phyloP scores from a whole-genome alignment of 2,797 vertebrate species.

The Peromyscus melanophrys region DNA sequence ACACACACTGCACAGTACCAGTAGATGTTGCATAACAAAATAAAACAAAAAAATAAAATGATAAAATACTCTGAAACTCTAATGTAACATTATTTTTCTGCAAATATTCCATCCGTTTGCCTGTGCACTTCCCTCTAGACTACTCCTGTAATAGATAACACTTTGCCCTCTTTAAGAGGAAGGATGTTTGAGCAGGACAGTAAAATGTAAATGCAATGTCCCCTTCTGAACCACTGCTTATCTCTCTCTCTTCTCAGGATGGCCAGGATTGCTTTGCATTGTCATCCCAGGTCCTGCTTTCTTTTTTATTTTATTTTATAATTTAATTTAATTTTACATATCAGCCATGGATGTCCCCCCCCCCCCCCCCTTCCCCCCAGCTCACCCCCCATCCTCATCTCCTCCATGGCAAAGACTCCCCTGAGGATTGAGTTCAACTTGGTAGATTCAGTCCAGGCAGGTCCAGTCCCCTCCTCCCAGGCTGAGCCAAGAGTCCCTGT shows the following conservation, averaged over 20 bases:
- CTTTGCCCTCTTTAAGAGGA: background rate
- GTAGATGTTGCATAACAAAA: background rate
- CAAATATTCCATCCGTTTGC: background rate
- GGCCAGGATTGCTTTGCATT: background rate
- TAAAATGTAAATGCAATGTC: background rate
- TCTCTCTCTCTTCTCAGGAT: background rate
- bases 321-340: too few relatives aligned
- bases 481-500: too few relatives aligned
- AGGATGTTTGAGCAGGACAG: background rate
- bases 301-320: too few relatives aligned
- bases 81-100: background rate
- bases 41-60: background rate
- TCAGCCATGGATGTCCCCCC: too few relatives aligned
- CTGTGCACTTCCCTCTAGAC: accelerated
- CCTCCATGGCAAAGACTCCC: too few relatives aligned
- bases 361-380: too few relatives aligned
- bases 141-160: background rate
- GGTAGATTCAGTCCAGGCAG: too few relatives aligned
- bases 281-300: background rate
- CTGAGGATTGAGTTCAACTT: too few relatives aligned
- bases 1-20: background rate
- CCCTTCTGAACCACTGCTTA: background rate
- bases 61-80: background rate
- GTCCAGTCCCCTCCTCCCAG: too few relatives aligned
- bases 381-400: too few relatives aligned